phyloP scores from a whole-genome alignment of 92 coral and sea anemone genomes.

The Palythoa heliodiscus region DNA sequence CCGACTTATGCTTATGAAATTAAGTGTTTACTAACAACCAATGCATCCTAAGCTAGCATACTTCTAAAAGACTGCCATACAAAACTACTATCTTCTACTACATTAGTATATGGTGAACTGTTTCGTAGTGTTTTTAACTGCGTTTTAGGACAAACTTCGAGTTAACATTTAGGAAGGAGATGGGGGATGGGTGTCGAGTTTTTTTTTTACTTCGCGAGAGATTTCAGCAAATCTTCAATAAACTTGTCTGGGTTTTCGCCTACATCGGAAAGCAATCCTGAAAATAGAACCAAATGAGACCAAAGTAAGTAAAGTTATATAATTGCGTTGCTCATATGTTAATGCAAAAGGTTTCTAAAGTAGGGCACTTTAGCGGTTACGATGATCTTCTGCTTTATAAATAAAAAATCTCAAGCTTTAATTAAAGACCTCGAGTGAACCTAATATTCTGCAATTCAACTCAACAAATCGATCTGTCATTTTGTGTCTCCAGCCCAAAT shows the following conservation, averaged over 20 bases:
- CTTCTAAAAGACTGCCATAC: neutral
- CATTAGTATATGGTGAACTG: neutral
- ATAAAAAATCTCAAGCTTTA: too few relatives aligned
- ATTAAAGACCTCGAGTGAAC: too few relatives aligned
- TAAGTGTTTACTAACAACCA: neutral
- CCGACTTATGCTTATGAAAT: neutral
- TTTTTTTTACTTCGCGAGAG: slow-evolving; percentile 56
- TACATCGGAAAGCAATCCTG: slow-evolving; percentile 64
- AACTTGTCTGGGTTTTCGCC: slow-evolving; percentile 68
- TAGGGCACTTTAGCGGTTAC: neutral
- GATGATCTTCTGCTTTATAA: neutral
- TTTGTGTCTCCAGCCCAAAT: too few relatives aligned
- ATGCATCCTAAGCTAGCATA: neutral
- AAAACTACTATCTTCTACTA: neutral
- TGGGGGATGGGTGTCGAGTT: neutral
- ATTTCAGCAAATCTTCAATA: slow-evolving; percentile 54
- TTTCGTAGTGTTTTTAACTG: neutral
- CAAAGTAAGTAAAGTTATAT: too few relatives aligned
- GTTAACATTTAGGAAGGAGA: neutral
- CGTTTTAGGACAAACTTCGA: neutral
- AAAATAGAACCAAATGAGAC: slow-evolving; percentile 17
- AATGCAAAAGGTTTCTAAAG: too few relatives aligned
- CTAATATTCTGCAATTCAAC: too few relatives aligned
- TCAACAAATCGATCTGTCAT: too few relatives aligned
- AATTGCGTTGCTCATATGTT: neutral